Conservation (phyloP, 2,797 vertebrate genomes). For the Rhinophrynus dorsalis region DNA sequence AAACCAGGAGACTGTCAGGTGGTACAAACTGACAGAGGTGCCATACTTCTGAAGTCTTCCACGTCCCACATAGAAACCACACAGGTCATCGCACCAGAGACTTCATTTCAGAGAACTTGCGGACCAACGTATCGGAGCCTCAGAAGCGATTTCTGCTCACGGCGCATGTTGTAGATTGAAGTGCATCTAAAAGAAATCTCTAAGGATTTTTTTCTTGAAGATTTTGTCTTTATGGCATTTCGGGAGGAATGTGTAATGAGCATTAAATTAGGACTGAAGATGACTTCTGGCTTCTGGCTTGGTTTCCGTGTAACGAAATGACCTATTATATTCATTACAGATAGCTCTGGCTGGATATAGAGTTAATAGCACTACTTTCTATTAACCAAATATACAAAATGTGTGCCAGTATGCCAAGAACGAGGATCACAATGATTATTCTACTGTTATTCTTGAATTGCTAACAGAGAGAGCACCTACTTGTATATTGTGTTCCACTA, state of each 20-base stretch:
- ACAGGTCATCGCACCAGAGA: no score
- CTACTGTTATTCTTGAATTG: no score
- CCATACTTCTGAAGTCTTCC: conserved; percentile 75
- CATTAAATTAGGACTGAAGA: not conserved
- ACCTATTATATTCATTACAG: no score
- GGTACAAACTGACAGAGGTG: conserved; percentile 90
- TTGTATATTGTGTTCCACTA: not conserved
- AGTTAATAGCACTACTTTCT: not conserved
- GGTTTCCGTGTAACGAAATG: no score
- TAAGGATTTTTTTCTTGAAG: not conserved
- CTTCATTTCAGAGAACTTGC: not conserved
- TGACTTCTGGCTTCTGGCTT: no score
- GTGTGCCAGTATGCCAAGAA: no score
- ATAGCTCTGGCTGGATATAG: not conserved
- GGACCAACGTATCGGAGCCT: not conserved
- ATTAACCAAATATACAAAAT: no score
- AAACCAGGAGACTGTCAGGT: conserved; percentile 92
- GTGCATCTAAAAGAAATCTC: not conserved
- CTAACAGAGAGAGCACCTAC: no score
- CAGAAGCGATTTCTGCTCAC: not conserved
- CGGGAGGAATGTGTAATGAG: not conserved
- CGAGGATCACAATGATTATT: no score
- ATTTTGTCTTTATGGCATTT: not conserved
- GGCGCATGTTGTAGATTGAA: not conserved
- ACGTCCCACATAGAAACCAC: no score